phyloP scores from a whole-genome alignment of 2,888 invertebrate genomes.

The Arctia plantaginis region DNA sequence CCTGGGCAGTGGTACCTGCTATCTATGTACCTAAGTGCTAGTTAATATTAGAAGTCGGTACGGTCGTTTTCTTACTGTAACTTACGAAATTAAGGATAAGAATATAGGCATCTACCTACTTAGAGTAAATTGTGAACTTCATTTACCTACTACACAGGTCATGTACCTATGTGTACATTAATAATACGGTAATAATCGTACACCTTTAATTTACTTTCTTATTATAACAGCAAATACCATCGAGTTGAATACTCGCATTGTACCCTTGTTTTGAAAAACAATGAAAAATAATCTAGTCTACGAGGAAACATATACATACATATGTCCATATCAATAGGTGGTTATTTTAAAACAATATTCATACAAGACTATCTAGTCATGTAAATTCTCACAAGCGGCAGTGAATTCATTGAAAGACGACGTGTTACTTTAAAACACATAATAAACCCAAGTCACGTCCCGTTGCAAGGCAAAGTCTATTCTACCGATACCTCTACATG shows the following conservation, averaged over 20 bases:
- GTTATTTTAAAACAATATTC: slow-evolving; percentile 17
- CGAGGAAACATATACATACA: background rate
- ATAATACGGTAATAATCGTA: background rate
- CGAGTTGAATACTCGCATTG: background rate
- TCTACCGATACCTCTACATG: slow-evolving; percentile 70
- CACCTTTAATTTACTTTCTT: background rate
- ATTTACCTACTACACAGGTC: background rate
- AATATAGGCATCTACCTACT: background rate
- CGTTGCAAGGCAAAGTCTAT: slow-evolving; percentile 72
- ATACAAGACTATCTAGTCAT: slow-evolving; percentile 3
- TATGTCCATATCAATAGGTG: background rate
- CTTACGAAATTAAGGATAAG: background rate
- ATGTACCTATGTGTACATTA: background rate
- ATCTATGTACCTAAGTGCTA: slow-evolving; percentile 27
- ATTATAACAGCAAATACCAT: background rate
- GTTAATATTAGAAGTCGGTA: slow-evolving; percentile 37
- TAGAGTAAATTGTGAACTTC: background rate
- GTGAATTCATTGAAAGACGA: slow-evolving; percentile 55
- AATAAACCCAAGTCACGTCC: slow-evolving; percentile 75
- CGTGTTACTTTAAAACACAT: slow-evolving; percentile 61
- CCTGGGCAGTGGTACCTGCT: slow-evolving; percentile 21
- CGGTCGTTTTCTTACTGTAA: background rate
- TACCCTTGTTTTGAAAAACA: slow-evolving; percentile 1
- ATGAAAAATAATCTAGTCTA: background rate
- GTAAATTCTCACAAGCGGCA: slow-evolving; percentile 23